These are phyloP conservation scores for Brachionus koreanus DNA, from an alignment of 1,140 invertebrate genomes.

Conservation along the genomic window DNA sequence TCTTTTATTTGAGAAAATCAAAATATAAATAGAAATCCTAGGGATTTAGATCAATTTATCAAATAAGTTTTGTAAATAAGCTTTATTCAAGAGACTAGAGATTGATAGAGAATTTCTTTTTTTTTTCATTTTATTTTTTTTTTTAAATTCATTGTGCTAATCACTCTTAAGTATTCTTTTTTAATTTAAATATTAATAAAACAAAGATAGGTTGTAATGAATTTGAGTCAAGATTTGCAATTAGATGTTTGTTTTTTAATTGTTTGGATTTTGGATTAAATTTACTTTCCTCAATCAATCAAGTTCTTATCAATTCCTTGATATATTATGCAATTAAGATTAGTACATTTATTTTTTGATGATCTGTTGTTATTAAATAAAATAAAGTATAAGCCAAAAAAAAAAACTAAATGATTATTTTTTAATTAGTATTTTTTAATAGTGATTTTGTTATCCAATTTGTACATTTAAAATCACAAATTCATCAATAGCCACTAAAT, in stretches of 20 bases:
- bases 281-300: not conserved
- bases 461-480: no score
- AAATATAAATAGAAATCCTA: not conserved
- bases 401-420: no score
- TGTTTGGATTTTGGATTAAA: not conserved
- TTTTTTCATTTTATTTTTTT: not conserved
- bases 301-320: not conserved
- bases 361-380: not conserved
- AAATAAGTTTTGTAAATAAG: constrained; percentile 22
- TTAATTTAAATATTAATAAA: constrained; percentile 35
- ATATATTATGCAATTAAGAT: not conserved
- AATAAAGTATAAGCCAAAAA: no score
- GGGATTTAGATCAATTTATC: constrained; percentile 39
- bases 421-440: no score
- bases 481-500: no score
- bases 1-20: constrained; percentile 31
- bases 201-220: constrained; percentile 16
- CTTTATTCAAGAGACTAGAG: constrained; percentile 15
- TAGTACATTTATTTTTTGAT: not conserved
- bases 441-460: no score
- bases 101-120: not conserved
- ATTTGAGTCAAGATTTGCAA: constrained; percentile 35
- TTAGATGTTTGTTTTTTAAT: constrained; percentile 26
- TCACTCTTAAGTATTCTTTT: constrained; percentile 26
- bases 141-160: constrained; percentile 19